These are phyloP conservation scores for Brachyptera risi DNA, from an alignment of 2,888 invertebrate genomes.

Conservation along the genomic window DNA sequence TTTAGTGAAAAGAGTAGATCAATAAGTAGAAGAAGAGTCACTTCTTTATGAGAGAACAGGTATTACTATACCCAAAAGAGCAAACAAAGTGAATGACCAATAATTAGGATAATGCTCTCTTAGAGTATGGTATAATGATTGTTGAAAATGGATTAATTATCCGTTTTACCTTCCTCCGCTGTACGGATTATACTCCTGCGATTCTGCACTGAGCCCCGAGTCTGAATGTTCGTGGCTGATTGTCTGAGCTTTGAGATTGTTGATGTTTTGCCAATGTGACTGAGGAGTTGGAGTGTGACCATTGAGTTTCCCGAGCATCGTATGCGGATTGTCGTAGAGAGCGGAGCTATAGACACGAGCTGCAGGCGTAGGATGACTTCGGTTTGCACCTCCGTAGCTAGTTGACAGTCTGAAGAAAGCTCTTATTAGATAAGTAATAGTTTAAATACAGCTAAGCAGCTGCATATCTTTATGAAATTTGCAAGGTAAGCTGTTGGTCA, in stretches of 20 bases:
- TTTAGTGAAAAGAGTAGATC: too few relatives aligned
- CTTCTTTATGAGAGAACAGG: too few relatives aligned
- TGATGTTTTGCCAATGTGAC: constrained; percentile 23
- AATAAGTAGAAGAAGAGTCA: too few relatives aligned
- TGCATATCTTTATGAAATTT: too few relatives aligned
- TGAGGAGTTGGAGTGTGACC: constrained; percentile 26
- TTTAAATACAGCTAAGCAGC: too few relatives aligned
- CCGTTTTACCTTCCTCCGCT: constrained; percentile 59
- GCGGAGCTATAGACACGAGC: constrained; percentile 35
- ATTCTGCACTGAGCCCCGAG: constrained; percentile 68
- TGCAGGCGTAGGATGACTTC: constrained; percentile 14
- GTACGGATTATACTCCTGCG: constrained; percentile 63
- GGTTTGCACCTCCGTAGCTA: not conserved
- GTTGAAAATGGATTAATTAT: too few relatives aligned
- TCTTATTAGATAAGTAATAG: not conserved
- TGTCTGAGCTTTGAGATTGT: constrained; percentile 24
- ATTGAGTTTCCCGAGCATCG: constrained; percentile 37
- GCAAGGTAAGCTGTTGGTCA: too few relatives aligned
- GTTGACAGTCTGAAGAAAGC: constrained; percentile 10
- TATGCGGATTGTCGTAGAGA: constrained; percentile 39
- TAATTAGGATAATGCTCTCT: too few relatives aligned
- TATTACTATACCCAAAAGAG: too few relatives aligned
- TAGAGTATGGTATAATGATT: too few relatives aligned
- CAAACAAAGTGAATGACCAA: too few relatives aligned
- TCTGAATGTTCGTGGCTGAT: constrained; percentile 73